A percentile compares a stretch with the other conserved stretches of the same genome.
Evolutionary conservation across 2,888 invertebrate genomes (phyloP).

Genomic region (Petrolisthes manimaculis): DNA sequence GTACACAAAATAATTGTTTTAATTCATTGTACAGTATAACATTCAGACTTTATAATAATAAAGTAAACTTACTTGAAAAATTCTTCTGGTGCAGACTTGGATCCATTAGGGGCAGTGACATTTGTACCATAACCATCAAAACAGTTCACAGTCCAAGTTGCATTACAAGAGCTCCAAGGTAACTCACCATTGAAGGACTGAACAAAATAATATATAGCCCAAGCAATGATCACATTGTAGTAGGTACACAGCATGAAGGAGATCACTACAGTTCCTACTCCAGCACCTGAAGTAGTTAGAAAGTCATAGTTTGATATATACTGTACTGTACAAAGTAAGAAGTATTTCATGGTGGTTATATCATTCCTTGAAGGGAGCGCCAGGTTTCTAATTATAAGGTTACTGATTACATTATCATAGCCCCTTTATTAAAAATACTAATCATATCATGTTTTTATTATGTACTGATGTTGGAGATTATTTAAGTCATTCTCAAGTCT

Average conservation of each 20-base stretch:
- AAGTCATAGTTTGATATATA: not conserved
- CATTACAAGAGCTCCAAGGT: constrained; percentile 80
- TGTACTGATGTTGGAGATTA: too few species aligned
- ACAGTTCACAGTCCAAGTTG: constrained; percentile 77
- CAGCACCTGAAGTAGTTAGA: constrained; percentile 81
- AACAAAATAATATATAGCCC: constrained; percentile 84
- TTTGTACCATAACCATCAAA: constrained; percentile 75
- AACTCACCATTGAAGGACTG: constrained; percentile 72
- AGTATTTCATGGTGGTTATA: too few species aligned
- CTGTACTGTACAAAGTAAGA: too few species aligned
- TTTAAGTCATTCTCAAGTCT: too few species aligned
- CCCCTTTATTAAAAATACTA: too few species aligned
- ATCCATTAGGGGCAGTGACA: constrained; percentile 30
- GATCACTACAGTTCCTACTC: constrained; percentile 92
- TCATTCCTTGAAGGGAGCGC: too few species aligned
- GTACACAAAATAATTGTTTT: too few species aligned
- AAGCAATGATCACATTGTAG: constrained; percentile 72
- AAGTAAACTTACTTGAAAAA: constrained; percentile 48
- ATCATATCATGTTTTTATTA: too few species aligned
- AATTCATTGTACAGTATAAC: not conserved
- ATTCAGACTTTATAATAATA: not conserved
- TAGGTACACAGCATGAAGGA: constrained; percentile 87
- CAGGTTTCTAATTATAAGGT: too few species aligned
- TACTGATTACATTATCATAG: too few species aligned
- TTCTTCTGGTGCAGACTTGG: constrained; percentile 52